A percentile compares a stretch with the other conserved stretches of the same genome.
Evolutionary conservation across 2,888 invertebrate genomes (phyloP).

Genomic region (Macaria notata): DNA sequence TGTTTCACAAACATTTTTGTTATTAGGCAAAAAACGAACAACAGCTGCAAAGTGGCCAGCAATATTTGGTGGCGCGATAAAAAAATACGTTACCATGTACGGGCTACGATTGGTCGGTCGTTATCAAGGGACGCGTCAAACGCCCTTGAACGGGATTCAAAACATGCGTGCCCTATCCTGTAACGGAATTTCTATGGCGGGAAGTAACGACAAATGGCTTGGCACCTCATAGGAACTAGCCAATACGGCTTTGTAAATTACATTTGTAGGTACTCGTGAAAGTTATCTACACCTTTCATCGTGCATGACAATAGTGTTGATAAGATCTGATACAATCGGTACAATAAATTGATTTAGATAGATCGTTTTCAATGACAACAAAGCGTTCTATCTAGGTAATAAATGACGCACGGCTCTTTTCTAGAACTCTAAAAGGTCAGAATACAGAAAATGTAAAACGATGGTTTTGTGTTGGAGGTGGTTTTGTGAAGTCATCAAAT

Average conservation of each 20-base stretch:
- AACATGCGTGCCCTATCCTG: slow-evolving; percentile 49
- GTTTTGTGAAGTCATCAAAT: too few species aligned
- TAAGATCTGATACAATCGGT: slow-evolving; percentile 3
- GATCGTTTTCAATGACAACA: slow-evolving; percentile 4
- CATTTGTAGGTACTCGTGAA: background rate
- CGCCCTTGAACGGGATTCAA: slow-evolving; percentile 60
- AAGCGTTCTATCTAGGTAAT: background rate
- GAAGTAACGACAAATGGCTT: slow-evolving; percentile 5
- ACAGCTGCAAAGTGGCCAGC: slow-evolving; percentile 28
- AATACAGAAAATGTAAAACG: too few species aligned
- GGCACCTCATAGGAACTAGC: too few species aligned
- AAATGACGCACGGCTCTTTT: slow-evolving; percentile 1
- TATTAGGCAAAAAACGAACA: background rate
- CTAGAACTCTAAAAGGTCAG: too few species aligned
- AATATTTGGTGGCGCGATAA: slow-evolving; percentile 27
- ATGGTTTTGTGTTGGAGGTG: too few species aligned
- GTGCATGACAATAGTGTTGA: background rate
- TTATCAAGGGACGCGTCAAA: slow-evolving; percentile 66
- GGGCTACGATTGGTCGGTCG: slow-evolving; percentile 63
- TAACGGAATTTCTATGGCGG: slow-evolving; percentile 46
- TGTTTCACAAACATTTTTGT: too few species aligned
- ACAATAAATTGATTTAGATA: slow-evolving; percentile 4
- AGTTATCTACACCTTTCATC: slow-evolving; percentile 8
- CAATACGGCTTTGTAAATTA: too few species aligned
- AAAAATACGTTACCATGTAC: slow-evolving; percentile 61